Evolutionary conservation across 2,888 invertebrate species (phyloP).

Genomic region (Toxonevra muliebris): DNA sequence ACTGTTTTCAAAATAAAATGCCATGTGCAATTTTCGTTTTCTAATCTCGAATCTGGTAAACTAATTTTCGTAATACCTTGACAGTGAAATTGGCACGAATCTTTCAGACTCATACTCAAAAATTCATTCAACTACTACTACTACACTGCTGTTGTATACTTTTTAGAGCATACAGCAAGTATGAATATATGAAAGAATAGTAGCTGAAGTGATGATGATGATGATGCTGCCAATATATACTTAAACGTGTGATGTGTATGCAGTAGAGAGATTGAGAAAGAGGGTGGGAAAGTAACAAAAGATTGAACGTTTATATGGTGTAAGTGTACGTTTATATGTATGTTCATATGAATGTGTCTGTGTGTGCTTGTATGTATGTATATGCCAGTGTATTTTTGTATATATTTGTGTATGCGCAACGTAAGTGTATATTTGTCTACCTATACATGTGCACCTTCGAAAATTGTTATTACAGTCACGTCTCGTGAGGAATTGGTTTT

Average conservation of each 20-base stretch:
- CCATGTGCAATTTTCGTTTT: slow-evolving; percentile 45
- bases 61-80: slow-evolving; percentile 63
- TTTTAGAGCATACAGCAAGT: slow-evolving; percentile 10
- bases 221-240: neutral
- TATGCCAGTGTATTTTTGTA: no score
- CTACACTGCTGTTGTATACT: slow-evolving; percentile 7
- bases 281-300: slow-evolving; percentile 4
- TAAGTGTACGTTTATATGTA: no score
- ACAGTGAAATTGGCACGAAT: slow-evolving; percentile 60
- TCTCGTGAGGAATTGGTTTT: slow-evolving; percentile 37
- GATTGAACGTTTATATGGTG: no score
- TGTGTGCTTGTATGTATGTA: no score
- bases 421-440: no score
- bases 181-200: neutral
- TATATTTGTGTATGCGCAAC: no score
- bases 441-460: no score
- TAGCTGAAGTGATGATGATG: slow-evolving; percentile 12
- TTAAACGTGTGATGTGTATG: neutral
- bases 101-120: slow-evolving; percentile 21
- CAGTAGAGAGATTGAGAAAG: no score
- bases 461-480: slow-evolving; percentile 34
- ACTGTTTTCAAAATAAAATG: slow-evolving; percentile 42
- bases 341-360: no score
- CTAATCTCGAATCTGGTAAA: slow-evolving; percentile 55
- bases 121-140: neutral